Percentiles rank a stretch among this genome's conserved stretches.
phyloP scores from a whole-genome alignment of 2,113 vertebrate genomes.

The Grammomys dolichurus region DNA sequence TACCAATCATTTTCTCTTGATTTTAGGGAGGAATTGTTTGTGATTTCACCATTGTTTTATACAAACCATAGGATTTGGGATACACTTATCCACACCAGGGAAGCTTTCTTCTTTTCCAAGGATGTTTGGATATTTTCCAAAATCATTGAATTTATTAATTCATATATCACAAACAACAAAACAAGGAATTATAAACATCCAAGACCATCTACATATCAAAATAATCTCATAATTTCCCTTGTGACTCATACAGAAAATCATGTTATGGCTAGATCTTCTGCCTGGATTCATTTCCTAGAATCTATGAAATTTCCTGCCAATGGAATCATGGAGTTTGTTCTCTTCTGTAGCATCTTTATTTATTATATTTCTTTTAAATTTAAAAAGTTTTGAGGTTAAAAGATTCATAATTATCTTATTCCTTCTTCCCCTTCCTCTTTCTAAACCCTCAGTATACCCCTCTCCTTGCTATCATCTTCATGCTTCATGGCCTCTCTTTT shows the following conservation, averaged over 20 bases:
- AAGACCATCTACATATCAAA: background rate
- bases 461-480: background rate
- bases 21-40: background rate
- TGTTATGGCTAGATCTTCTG: background rate
- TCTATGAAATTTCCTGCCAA: background rate
- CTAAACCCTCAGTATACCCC: background rate
- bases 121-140: background rate
- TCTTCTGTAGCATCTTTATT: background rate
- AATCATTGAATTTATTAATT: background rate
- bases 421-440: background rate
- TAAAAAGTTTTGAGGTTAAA: background rate
- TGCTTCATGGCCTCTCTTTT: background rate
- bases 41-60: background rate
- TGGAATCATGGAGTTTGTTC: background rate
- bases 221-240: background rate
- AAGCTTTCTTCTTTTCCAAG: background rate
- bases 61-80: background rate
- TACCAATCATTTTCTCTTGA: background rate
- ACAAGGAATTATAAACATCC: background rate
- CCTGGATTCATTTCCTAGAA: background rate
- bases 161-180: background rate
- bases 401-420: background rate
- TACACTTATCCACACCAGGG: background rate
- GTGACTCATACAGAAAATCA: background rate
- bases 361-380: background rate